Evolutionary conservation across 2,888 invertebrate genomes (phyloP), one percentile per base, ranked within the genome.

Genomic region (Coleophora flavipennella): DNA sequence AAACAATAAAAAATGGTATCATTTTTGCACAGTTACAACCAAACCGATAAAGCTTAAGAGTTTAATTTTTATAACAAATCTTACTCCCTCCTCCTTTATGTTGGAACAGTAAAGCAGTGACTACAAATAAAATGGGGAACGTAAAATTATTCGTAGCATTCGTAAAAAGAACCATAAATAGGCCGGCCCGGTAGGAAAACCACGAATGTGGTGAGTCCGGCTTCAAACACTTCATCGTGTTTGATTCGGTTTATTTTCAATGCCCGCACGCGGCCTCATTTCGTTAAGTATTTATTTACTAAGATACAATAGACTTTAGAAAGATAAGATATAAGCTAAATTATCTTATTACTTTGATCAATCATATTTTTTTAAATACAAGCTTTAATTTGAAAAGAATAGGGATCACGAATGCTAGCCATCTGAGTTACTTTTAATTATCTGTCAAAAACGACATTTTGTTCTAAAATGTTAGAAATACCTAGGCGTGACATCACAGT

Each of bases 11-110:
- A 79, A 78, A 74, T 75, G 20, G 77, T 65, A 62, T 60, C 63
- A 61, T 55, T 59, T 62, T 49, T 56, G 49, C 55, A 54, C 41
- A 44, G 60, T 60, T 60, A 59, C 61, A 52, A 50, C 59, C 57
- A 46, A 8, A 45, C 45, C 62, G 66, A 67, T 71, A 73, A 71
- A 64, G 61, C 64, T 72, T 73, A 71, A 74, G 76, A 75, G 70
- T 78, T 77, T 77, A 80, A 79, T 79, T 81, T 79, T 79, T 75
- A 77, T 58, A 72, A 66, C 71, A 72, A 75, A 74, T 75, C 75
- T 77, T 78, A 78, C 73, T 73, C 41, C 56, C 20, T 29, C 29
- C 58, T 44, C 48, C 52, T 76, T 79, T 77, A 76, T 74, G 72
- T 61, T 57, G 50, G 45, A 60, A 65, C 67, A 67, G 68, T 77